phyloP scores from a whole-genome alignment of 2,888 invertebrate species.

The Diadromus collaris region DNA sequence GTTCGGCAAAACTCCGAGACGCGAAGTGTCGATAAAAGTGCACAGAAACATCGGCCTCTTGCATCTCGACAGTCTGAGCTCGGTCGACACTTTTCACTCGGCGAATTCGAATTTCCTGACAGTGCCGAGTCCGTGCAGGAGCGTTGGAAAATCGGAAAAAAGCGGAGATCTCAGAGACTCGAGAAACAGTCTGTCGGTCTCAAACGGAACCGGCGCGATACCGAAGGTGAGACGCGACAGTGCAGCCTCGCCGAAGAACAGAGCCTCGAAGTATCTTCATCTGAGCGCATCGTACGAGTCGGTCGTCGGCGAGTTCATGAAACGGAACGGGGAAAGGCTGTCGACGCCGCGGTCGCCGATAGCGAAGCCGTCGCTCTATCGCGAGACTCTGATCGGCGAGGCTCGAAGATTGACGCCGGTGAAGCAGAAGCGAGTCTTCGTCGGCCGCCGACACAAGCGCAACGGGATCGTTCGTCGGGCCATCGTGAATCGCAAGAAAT shows the following conservation, averaged over 20 bases:
- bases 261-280: conserved; percentile 21
- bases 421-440: conserved; percentile 63
- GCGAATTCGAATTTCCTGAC: conserved; percentile 30
- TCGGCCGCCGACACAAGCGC: conserved; percentile 66
- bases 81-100: conserved; percentile 49
- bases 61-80: conserved; percentile 45
- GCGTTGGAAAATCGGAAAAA: not conserved
- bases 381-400: conserved; percentile 58
- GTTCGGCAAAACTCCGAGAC: conserved; percentile 56
- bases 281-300: conserved; percentile 37
- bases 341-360: conserved; percentile 2
- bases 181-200: not conserved
- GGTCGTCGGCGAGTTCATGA: conserved; percentile 53
- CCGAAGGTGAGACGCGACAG: conserved; percentile 33
- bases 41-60: conserved; percentile 35
- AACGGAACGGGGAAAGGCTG: conserved; percentile 32
- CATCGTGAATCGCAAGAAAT: conserved; percentile 61
- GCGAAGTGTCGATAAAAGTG: conserved; percentile 45
- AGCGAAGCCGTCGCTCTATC: conserved; percentile 39
- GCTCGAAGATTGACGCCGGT: conserved; percentile 64
- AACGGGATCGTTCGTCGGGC: conserved; percentile 70
- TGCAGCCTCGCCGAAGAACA: conserved; percentile 20
- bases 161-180: not conserved
- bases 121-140: not conserved
- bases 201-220: conserved; percentile 27